A percentile compares a stretch with the other conserved stretches of the same genome.
Evolutionary conservation across 2,888 invertebrate species (phyloP).

Genomic region (Eudasyphora cyanicolor): DNA sequence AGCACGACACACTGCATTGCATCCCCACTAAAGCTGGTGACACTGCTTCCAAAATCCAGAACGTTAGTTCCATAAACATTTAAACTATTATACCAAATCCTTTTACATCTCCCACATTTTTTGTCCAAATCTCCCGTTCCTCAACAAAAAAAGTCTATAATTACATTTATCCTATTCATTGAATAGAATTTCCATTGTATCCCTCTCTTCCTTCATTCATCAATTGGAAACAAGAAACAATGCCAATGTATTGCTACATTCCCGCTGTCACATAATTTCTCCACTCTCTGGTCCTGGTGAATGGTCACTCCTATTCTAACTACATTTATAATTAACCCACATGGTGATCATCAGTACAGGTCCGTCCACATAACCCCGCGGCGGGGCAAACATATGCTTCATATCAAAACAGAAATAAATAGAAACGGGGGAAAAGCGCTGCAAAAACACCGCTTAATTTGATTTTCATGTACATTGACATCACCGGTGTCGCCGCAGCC

Average conservation of each 20-base stretch:
- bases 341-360: neutral
- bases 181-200: too few species aligned
- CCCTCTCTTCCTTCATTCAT: too few species aligned
- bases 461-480: slow-evolving; percentile 31
- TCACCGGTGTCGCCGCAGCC: neutral
- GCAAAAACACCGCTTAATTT: slow-evolving; percentile 29
- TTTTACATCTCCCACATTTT: too few species aligned
- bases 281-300: neutral
- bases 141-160: neutral
- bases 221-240: neutral
- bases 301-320: neutral
- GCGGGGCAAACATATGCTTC: neutral
- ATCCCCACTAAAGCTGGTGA: too few species aligned
- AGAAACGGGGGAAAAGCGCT: neutral
- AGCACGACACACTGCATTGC: too few species aligned
- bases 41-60: too few species aligned
- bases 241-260: neutral
- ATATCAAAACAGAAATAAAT: neutral
- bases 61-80: too few species aligned
- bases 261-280: neutral
- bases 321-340: slow-evolving; percentile 23
- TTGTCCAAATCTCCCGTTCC: too few species aligned
- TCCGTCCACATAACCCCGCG: neutral
- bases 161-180: neutral
- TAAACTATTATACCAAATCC: too few species aligned